Evolutionary conservation across 2,797 vertebrate genomes (phyloP), one percentile per base, ranked within the genome.

Genomic region (Pseudomugil tenellus): DNA sequence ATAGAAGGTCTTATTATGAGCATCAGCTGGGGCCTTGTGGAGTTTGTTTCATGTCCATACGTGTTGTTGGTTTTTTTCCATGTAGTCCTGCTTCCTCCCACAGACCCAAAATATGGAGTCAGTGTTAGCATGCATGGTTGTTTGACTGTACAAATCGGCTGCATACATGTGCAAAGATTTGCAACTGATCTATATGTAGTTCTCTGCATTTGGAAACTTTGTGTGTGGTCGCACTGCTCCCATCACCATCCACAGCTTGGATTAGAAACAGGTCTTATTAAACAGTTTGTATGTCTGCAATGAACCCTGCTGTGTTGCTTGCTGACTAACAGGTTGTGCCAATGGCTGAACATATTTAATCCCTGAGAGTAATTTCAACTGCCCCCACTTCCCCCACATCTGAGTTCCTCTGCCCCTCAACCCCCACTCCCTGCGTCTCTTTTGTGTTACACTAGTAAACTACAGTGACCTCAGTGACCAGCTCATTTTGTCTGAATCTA

Each of bases 321-420:
- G 70, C 67, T 55, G 26, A 67, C 63, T 70, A 70, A 64, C 66
- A 80, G 57, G 65, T 70, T 77, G 72, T 77, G 64, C 65, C 72
- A 72, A 71, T 73, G 77, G 69, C 56, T 67, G 35, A 79, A 76
- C 80, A 79, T 14, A 12, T 9, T 80, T 87, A 87, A 90, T 90
- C 84, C 66, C 74, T 70, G 65, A 32, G 68, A 70, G 67, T 72
- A 60, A 59, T 78, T 67, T 67, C 43, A 0, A 60, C 35, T 39
- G 32, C 63, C 19, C 52, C 19, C 60, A 31, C 3, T 39, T 12
- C 52, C 67, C 58, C 46, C 35, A 46, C 8, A 54, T 31, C 26
- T 3, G 6, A 54, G 56, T 62, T 43, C 63, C 58, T 37, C 48
- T 21, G 9, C 34, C 29, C 41, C 21, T 70, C 56, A 13, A 64